phyloP scores from a whole-genome alignment of 1,140 invertebrate genomes.

The Aphelinus atriplicis region DNA sequence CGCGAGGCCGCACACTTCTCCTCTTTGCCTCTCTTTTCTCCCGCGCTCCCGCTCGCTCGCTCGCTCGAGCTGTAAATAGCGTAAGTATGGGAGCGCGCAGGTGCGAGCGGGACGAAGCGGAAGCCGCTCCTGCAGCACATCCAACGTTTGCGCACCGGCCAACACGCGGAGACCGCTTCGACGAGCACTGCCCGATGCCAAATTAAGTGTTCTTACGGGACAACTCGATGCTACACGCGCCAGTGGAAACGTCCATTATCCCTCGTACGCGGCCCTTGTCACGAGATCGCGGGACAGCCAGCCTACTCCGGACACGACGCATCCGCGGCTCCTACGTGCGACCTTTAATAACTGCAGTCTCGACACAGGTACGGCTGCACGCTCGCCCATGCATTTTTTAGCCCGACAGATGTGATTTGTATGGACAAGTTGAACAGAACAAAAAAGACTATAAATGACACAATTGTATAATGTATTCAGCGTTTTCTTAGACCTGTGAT shows the following conservation, averaged over 20 bases:
- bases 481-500: slow-evolving; percentile 59
- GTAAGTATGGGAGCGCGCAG: slow-evolving; percentile 1
- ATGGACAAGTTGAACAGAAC: slow-evolving; percentile 5
- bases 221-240: not conserved
- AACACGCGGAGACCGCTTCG: not conserved
- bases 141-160: no score
- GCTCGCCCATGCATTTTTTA: not conserved
- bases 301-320: no score
- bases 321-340: no score
- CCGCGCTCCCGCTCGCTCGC: not conserved
- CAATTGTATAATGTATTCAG: slow-evolving; percentile 43
- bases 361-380: not conserved
- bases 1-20: not conserved
- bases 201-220: slow-evolving; percentile 40
- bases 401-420: no score
- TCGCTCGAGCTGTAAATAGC: slow-evolving; percentile 34
- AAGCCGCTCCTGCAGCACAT: not conserved
- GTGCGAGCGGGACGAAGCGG: not conserved
- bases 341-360: no score
- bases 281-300: not conserved
- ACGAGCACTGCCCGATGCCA: slow-evolving; percentile 37
- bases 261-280: not conserved
- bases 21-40: slow-evolving; percentile 8
- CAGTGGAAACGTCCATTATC: slow-evolving; percentile 13
- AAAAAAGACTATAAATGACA: slow-evolving; percentile 20